Conservation (phyloP, 1,140 invertebrate species). For the Drosophila pectinifera region DNA sequence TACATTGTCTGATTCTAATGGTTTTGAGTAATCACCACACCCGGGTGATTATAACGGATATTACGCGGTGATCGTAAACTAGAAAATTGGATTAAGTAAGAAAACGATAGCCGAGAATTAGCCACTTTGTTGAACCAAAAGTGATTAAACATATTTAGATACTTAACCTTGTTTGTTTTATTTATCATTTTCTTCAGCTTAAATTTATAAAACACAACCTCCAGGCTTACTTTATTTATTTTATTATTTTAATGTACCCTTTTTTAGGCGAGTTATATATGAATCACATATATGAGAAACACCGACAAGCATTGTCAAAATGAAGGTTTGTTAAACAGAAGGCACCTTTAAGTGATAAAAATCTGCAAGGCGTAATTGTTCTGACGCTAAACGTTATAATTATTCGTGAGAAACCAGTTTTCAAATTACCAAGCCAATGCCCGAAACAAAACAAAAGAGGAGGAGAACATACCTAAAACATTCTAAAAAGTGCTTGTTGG, state of each 20-base stretch:
- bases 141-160: not conserved
- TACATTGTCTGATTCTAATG: constrained; percentile 18
- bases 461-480: constrained; percentile 26
- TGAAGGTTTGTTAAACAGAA: constrained; percentile 38
- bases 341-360: constrained; percentile 45
- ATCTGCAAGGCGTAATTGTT: constrained; percentile 47
- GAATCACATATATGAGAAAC: constrained; percentile 12
- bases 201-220: not conserved
- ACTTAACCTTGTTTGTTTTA: not conserved
- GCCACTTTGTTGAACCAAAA: not conserved
- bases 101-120: too few relatives aligned
- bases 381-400: constrained; percentile 52
- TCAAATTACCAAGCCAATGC: constrained; percentile 55
- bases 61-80: not conserved
- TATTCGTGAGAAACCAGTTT: constrained; percentile 60
- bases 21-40: constrained; percentile 20
- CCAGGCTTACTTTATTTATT: too few relatives aligned
- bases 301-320: constrained; percentile 12
- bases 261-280: not conserved
- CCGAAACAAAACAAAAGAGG: constrained; percentile 39
- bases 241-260: constrained; percentile 5
- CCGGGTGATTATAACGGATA: constrained; percentile 17
- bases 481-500: constrained; percentile 44
- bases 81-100: not conserved
- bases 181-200: not conserved